A percentile compares a stretch with the other conserved stretches of the same genome.
phyloP scores from a whole-genome alignment of 2,888 invertebrate genomes.

The Tenthredo scrophulariae region DNA sequence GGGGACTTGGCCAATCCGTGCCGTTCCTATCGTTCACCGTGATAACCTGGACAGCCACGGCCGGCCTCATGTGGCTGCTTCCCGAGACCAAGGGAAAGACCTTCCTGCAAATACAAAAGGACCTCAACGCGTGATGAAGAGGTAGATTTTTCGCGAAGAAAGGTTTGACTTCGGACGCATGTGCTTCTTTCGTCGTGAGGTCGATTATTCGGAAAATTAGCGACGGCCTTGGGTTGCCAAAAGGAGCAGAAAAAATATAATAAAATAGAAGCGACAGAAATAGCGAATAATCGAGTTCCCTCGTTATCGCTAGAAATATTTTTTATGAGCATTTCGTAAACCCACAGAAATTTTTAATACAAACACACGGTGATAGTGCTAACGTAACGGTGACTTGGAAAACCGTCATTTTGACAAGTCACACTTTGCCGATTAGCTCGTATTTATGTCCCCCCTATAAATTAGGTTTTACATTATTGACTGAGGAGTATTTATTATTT shows the following conservation, averaged over 20 bases:
- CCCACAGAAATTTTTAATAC: neutral
- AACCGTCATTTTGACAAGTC: neutral
- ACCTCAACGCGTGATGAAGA: constrained; percentile 59
- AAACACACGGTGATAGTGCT: neutral
- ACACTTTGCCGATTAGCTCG: neutral
- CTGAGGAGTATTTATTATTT: neutral
- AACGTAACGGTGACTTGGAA: neutral
- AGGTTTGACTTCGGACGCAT: too few relatives aligned
- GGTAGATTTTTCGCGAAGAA: too few relatives aligned
- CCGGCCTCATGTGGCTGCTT: constrained; percentile 57
- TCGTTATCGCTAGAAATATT: neutral
- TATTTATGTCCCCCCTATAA: neutral
- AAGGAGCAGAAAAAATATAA: neutral
- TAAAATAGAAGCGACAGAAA: neutral
- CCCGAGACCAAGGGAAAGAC: constrained; percentile 71
- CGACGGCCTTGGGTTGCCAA: neutral
- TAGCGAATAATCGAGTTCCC: neutral
- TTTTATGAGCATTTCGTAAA: neutral
- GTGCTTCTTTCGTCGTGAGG: too few relatives aligned
- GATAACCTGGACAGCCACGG: constrained; percentile 58
- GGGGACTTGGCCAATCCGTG: constrained; percentile 64
- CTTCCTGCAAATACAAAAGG: constrained; percentile 66
- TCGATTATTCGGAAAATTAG: neutral
- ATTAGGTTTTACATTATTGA: neutral
- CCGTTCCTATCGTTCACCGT: constrained; percentile 64